Evolutionary conservation across 2,888 invertebrate genomes (phyloP).

Genomic region (Theristus sp.): DNA sequence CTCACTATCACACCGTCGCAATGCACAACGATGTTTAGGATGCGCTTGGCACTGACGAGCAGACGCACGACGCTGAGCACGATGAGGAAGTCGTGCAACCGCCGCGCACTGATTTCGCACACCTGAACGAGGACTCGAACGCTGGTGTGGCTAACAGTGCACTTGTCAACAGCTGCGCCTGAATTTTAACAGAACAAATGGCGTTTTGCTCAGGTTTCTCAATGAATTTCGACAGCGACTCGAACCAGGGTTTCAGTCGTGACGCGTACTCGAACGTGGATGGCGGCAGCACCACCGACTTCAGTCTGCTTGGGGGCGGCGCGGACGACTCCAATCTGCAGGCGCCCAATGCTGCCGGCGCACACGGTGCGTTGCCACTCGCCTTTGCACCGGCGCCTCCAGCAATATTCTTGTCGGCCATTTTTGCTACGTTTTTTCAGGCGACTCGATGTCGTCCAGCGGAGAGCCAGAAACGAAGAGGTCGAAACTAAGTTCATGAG

Average conservation of each 20-base stretch:
- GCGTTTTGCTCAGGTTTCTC: slow-evolving; percentile 18
- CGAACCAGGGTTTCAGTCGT: slow-evolving; percentile 12
- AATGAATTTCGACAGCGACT: slow-evolving; percentile 21
- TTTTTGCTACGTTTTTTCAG: no score
- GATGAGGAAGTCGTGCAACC: background rate
- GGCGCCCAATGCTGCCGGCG: no score
- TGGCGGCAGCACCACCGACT: background rate
- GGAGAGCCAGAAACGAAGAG: no score
- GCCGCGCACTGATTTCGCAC: background rate
- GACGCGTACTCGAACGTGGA: background rate
- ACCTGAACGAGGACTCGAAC: slow-evolving; percentile 22
- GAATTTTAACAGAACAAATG: background rate
- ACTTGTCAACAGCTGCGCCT: no score
- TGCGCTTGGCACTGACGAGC: no score
- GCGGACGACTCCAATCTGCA: background rate
- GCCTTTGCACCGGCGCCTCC: no score
- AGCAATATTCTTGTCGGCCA: no score
- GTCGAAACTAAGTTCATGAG: no score
- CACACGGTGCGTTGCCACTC: no score
- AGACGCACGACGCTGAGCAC: background rate
- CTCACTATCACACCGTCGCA: no score
- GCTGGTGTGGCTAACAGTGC: slow-evolving; percentile 7
- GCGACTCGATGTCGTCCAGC: no score
- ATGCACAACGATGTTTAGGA: no score
- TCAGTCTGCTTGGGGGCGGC: background rate